A percentile compares a stretch with the other conserved stretches of the same genome.
Evolutionary conservation across 1,140 invertebrate species (phyloP).

Genomic region (Trissolcus basalis): DNA sequence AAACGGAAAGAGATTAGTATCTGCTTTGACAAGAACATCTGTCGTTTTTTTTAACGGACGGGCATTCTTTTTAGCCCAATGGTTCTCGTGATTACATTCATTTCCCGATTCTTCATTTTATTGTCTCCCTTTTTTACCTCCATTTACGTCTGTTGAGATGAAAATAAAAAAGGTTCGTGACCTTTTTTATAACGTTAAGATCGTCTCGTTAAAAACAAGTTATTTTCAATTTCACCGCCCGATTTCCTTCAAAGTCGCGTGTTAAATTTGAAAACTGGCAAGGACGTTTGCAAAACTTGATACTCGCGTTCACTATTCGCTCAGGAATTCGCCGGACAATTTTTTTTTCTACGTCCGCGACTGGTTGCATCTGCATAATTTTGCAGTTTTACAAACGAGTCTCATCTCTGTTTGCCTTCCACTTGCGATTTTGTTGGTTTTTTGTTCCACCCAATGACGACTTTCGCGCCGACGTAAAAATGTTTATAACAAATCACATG

Average conservation of each 20-base stretch:
- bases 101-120: slow-evolving; percentile 28
- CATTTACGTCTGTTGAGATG: not conserved
- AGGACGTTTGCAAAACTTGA: too few species aligned
- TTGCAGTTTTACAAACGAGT: slow-evolving; percentile 19
- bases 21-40: slow-evolving; percentile 43
- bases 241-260: too few species aligned
- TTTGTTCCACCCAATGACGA: slow-evolving; percentile 1
- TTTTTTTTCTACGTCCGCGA: slow-evolving; percentile 8
- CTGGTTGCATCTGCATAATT: slow-evolving; percentile 48
- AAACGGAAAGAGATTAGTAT: slow-evolving; percentile 39
- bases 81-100: slow-evolving; percentile 46
- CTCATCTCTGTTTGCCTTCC: not conserved
- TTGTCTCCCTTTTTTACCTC: not conserved
- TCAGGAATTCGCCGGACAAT: slow-evolving; percentile 21
- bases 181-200: too few species aligned
- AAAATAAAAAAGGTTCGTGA: not conserved
- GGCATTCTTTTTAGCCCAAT: slow-evolving; percentile 54
- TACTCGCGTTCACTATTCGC: slow-evolving; percentile 14
- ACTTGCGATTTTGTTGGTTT: slow-evolving; percentile 23
- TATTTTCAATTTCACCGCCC: too few species aligned
- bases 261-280: too few species aligned
- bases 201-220: too few species aligned
- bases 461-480: slow-evolving; percentile 22
- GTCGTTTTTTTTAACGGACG: slow-evolving; percentile 32
- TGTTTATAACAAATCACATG: slow-evolving; percentile 14